Base-by-base conservation (phyloP, 1,140 invertebrate genomes). In the Sitophilus oryzae region DNA sequence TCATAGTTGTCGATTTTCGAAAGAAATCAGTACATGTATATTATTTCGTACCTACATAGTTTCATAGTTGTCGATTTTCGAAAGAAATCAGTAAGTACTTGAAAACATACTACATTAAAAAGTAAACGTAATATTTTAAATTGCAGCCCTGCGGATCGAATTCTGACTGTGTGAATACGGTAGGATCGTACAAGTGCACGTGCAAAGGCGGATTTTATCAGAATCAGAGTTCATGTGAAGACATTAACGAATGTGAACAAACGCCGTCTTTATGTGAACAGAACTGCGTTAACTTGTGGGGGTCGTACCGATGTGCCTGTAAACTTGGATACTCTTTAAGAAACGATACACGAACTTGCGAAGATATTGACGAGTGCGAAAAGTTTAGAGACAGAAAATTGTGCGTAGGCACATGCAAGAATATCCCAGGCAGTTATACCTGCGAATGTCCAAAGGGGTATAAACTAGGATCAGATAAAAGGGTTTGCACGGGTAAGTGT, bases 381-480 rank as follows among this genome's bases (percentile, higher is more conserved):
- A 78, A 85, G 58, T 83, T 82, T 22, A 82, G 82, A 59, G 78
- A 80, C 3, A 76, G 82, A 44, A 80, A 82, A 44, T 68, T 92
- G 1, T 95, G 92, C 66, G 79, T 88, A 50, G 92, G 93, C 0
- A 76, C 81, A n/a, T 96, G 93, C 69, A 77, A 88, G 5, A 98
- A 98, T 68, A 82, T 83, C 1, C 83, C 85, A 0, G 95, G 95
- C 3, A 90, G 87, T 35, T 98, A 89, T 69, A 74, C 76, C 37
- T 98, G 94, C 71, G 73, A 77, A 9, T 97, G 94, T 74, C 93
- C 93, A 0, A 71, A 79, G 2, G 93, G 93, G 0, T 97, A 94
- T 70, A 78, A 74, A 16, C 73, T 93, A 2, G 78, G 79, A 0
- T 64, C 73, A 4, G 88, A 92, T 65, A 76, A 76, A 15, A 75